Base-by-base conservation (phyloP, 2,113 vertebrate genomes). In the Acinonyx jubatus region DNA sequence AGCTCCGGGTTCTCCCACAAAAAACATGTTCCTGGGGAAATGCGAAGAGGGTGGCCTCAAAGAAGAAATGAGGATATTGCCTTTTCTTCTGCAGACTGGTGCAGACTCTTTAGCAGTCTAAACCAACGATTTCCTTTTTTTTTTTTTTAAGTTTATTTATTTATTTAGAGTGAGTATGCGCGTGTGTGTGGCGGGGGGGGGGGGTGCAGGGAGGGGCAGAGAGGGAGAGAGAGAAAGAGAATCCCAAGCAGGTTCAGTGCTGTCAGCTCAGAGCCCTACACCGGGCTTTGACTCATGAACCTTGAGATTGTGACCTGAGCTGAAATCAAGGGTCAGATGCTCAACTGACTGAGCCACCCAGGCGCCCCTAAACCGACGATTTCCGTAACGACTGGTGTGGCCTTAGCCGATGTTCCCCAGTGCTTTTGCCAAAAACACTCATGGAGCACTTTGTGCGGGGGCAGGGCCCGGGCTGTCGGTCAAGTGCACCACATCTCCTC, bases 111-210 rank as follows among this genome's bases (percentile, higher is more conserved):
- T 11, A 15, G 16, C 45, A 9, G 21, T 16, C 4, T 13, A 74
- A 66, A 33, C 31, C 8, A 2, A 18, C 10, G 19, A 52, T 36
- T 55, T 73, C 52, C 23, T 61, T 61, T 19, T 57, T 23, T 57
- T 2, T 57, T 61, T 19, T 57, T 61, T 23, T 2, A 61, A 61
- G 57, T 61, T 61, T 61, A 61, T 61, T 14, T 50, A 50, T 50
- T 61, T 61, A 61, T 23, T 61, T 61, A 61, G 57, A 9, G 21
- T 23, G 57, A 61, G 57, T 8, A 57, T 19, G 55, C 50, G 13
- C 9, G 13, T 1, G 19, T 7, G 55, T 3, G 7, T 2, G 21
- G 19, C 3, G 1, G 1, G 57, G 1, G 55, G 19, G 2, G 57
- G 7, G 57, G 45, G 45, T 45, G 45, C 45, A 45, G 45, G 45